Evolutionary conservation across 1,140 invertebrate species (phyloP).

Genomic region (Orussus abietinus): DNA sequence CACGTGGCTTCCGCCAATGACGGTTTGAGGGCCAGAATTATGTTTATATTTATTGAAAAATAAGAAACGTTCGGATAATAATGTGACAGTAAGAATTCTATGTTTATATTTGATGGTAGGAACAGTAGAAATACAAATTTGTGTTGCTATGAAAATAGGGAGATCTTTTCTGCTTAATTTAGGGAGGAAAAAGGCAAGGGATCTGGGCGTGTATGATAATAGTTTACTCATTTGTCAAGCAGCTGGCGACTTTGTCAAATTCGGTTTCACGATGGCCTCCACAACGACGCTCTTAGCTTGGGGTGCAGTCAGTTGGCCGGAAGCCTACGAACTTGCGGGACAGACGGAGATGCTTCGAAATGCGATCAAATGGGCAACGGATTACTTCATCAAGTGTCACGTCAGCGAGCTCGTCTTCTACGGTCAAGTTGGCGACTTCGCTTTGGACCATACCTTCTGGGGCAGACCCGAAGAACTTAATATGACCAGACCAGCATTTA

Average conservation of each 20-base stretch:
- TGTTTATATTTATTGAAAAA: slow-evolving; percentile 9
- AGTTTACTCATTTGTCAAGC: slow-evolving; percentile 5
- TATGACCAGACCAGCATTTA: slow-evolving; percentile 58
- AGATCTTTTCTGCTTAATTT: background rate
- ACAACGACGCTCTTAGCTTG: slow-evolving; percentile 59
- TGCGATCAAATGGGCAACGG: slow-evolving; percentile 60
- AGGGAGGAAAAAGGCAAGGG: background rate
- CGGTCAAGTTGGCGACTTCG: slow-evolving; percentile 60
- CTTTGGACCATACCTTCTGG: slow-evolving; percentile 57
- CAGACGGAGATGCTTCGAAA: slow-evolving; percentile 47
- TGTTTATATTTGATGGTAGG: no score
- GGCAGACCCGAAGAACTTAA: slow-evolving; percentile 62
- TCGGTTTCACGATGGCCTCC: slow-evolving; percentile 62
- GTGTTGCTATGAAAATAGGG: background rate
- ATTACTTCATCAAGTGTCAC: slow-evolving; percentile 64
- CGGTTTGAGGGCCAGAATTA: no score
- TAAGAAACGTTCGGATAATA: background rate
- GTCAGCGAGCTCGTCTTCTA: slow-evolving; percentile 55
- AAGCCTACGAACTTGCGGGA: slow-evolving; percentile 53
- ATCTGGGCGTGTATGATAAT: background rate
- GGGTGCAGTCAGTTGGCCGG: slow-evolving; percentile 57
- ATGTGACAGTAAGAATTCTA: background rate
- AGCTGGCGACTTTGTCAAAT: slow-evolving; percentile 67
- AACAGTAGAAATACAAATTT: background rate
- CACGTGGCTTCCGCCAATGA: no score